These are phyloP conservation scores for Diplodus sargus DNA, from an alignment of 2,797 vertebrate species.

Conservation along the genomic window DNA sequence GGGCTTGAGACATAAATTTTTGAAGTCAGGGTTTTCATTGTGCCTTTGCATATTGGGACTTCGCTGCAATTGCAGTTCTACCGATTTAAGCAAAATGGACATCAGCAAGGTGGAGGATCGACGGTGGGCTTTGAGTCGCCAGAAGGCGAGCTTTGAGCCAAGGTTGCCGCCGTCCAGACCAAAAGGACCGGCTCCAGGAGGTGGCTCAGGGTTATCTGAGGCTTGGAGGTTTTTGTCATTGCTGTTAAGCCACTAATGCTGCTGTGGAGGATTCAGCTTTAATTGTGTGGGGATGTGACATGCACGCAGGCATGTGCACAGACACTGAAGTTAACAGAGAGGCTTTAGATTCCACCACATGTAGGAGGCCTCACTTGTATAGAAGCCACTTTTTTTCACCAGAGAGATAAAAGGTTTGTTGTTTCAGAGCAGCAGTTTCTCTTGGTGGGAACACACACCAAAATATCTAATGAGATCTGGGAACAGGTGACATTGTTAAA, in stretches of 20 bases:
- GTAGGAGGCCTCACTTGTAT: slow-evolving; percentile 23
- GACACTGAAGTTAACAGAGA: slow-evolving; percentile 18
- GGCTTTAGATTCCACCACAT: slow-evolving; percentile 42
- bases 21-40: slow-evolving; percentile 87
- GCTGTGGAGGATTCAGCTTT: slow-evolving; percentile 74
- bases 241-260: slow-evolving; percentile 69
- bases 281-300: slow-evolving; percentile 61
- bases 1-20: slow-evolving; percentile 82
- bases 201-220: slow-evolving; percentile 78
- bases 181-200: slow-evolving; percentile 55
- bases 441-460: no score
- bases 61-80: slow-evolving; percentile 85
- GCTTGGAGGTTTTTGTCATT: slow-evolving; percentile 58
- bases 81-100: slow-evolving; percentile 84
- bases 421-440: slow-evolving; percentile 11
- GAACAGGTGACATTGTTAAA: background rate
- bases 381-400: slow-evolving; percentile 30
- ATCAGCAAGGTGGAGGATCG: slow-evolving; percentile 81
- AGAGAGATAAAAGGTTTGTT: background rate
- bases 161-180: slow-evolving; percentile 43
- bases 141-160: slow-evolving; percentile 50
- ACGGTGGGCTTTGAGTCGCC: slow-evolving; percentile 45
- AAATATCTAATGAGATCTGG: background rate
- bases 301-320: slow-evolving; percentile 6
- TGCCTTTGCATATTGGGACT: slow-evolving; percentile 82